Evolutionary conservation across 2,888 invertebrate genomes (phyloP).

Genomic region (Lomographa bimaculata): DNA sequence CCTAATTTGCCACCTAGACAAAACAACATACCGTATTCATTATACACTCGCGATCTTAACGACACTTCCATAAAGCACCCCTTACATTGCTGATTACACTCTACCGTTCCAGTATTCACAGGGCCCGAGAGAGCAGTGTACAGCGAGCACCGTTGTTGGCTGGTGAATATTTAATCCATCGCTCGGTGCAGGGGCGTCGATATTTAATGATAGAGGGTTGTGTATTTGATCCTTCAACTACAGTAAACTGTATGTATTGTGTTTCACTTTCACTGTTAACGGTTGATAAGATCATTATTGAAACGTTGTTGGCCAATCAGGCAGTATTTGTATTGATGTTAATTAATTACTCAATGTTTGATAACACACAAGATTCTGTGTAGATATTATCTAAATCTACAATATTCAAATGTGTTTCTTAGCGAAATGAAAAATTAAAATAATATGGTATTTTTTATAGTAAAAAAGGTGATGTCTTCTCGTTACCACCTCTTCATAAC

Average conservation of each 20-base stretch:
- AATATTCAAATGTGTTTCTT: no score
- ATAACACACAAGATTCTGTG: no score
- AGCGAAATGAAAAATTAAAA: no score
- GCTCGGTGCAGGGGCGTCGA: slow-evolving; percentile 40
- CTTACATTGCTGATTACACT: slow-evolving; percentile 46
- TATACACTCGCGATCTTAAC: slow-evolving; percentile 4
- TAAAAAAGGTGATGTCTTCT: no score
- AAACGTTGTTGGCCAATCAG: no score
- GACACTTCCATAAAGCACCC: slow-evolving; percentile 9
- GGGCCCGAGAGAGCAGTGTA: slow-evolving; percentile 46
- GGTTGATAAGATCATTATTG: no score
- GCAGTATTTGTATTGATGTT: no score
- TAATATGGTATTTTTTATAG: no score
- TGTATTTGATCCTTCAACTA: not conserved
- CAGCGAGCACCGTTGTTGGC: slow-evolving; percentile 22
- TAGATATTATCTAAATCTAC: no score
- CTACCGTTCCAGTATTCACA: slow-evolving; percentile 37
- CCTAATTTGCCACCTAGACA: not conserved
- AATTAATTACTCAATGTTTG: no score
- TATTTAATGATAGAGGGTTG: slow-evolving; percentile 30
- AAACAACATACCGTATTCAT: not conserved
- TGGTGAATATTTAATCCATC: slow-evolving; percentile 42
- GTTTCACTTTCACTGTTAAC: slow-evolving; percentile 2
- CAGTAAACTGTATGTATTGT: not conserved
- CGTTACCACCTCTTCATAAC: no score